Percentiles rank a stretch among this genome's conserved stretches.
Evolutionary conservation across 2,797 vertebrate species (phyloP).

Genomic region (Hippopotamyrus pictus): DNA sequence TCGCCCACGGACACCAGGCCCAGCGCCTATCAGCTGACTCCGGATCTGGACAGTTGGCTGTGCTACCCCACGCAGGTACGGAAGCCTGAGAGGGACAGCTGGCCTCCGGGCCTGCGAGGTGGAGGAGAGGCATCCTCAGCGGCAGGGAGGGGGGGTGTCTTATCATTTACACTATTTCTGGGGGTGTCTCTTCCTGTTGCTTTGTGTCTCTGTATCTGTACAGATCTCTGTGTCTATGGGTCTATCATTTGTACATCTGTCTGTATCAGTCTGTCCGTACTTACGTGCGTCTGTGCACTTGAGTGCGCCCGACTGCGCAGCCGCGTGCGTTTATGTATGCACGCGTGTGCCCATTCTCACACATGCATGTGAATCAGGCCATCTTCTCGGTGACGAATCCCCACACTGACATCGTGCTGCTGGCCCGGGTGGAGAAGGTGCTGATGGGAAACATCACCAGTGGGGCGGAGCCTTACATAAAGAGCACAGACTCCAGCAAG

Average conservation of each 20-base stretch:
- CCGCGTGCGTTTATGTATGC: not conserved
- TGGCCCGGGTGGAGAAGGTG: slow-evolving; percentile 92
- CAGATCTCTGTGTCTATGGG: not conserved
- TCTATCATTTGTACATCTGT: not conserved
- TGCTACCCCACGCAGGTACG: slow-evolving; percentile 86
- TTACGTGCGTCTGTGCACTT: not conserved
- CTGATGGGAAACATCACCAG: slow-evolving; percentile 88
- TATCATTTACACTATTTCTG: not conserved
- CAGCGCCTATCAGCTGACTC: slow-evolving; percentile 72
- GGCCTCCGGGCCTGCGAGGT: not conserved
- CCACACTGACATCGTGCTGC: slow-evolving; percentile 87
- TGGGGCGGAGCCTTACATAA: slow-evolving; percentile 88
- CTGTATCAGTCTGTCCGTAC: not conserved
- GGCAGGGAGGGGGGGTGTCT: not conserved
- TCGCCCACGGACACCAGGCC: slow-evolving; percentile 61
- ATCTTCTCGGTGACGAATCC: slow-evolving; percentile 92
- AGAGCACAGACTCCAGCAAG: slow-evolving; percentile 94
- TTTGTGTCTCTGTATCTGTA: not conserved
- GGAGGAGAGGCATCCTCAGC: not conserved
- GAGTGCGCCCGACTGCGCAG: not conserved
- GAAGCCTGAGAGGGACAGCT: not conserved
- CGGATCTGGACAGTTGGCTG: slow-evolving; percentile 82
- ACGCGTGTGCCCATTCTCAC: slow-evolving; percentile 9
- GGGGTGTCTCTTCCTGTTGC: not conserved
- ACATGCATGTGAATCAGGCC: slow-evolving; percentile 60